Conservation (phyloP, 2,113 vertebrate genomes). For the Onychostruthus taczanowskii region DNA sequence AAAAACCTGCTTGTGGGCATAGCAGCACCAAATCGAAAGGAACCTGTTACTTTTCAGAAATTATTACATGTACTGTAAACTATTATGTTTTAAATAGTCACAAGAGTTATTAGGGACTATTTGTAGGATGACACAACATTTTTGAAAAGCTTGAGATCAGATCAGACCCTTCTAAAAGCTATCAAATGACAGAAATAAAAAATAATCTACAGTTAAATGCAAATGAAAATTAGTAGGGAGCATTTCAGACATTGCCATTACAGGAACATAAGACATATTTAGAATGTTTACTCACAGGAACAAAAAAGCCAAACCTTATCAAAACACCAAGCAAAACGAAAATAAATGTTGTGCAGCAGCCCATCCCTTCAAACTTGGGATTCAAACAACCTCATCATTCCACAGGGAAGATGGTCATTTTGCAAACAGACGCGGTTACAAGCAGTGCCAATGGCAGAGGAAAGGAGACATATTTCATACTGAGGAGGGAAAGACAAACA, state of each 20-base stretch:
- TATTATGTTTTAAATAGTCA: not conserved
- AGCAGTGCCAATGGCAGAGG: not conserved
- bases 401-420: conserved; percentile 5
- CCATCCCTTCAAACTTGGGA: not conserved
- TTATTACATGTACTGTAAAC: not conserved
- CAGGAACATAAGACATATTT: not conserved
- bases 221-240: not conserved
- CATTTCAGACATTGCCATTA: not conserved
- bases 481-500: conserved; percentile 64
- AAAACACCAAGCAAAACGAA: not conserved
- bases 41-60: not conserved
- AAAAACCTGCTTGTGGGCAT: not conserved
- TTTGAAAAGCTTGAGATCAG: not conserved
- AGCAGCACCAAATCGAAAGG: not conserved
- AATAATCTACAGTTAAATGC: not conserved
- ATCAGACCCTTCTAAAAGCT: not conserved
- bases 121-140: not conserved
- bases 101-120: not conserved
- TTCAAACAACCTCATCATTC: not conserved
- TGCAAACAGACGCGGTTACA: not conserved
- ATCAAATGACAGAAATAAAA: not conserved
- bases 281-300: not conserved
- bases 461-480: conserved; percentile 53
- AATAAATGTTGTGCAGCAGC: not conserved
- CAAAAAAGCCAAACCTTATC: not conserved